Percentiles rank a stretch among this genome's conserved stretches.
These are phyloP conservation scores for Hemibagrus wyckioides DNA, from an alignment of 2,113 vertebrate genomes.

Conservation along the genomic window DNA sequence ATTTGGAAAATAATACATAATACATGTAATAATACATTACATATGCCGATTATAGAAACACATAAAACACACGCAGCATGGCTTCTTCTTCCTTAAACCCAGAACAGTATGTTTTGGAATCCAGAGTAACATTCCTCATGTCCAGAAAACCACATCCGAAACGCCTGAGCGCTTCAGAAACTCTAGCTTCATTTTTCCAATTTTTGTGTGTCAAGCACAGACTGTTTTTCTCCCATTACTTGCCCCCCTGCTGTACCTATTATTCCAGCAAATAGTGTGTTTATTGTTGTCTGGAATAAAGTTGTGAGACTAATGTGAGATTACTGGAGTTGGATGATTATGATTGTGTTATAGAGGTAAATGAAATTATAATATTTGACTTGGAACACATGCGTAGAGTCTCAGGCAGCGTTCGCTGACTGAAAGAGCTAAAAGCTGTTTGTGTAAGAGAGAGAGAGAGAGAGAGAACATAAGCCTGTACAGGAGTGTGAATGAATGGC, in stretches of 20 bases:
- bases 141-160: neutral
- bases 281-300: conserved; percentile 5
- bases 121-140: neutral
- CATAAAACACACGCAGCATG: neutral
- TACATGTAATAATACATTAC: too few species aligned
- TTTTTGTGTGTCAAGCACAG: conserved; percentile 1
- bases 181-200: neutral
- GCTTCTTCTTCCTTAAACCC: conserved; percentile 11
- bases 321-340: neutral
- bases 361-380: neutral
- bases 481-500: conserved; percentile 35
- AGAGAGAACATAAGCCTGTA: neutral
- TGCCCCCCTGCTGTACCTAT: neutral
- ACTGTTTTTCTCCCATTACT: neutral
- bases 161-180: neutral
- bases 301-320: neutral
- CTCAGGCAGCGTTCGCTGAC: neutral
- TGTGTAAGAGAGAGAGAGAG: too few species aligned
- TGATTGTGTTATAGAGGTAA: neutral
- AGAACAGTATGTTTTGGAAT: conserved; percentile 16
- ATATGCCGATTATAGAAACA: neutral
- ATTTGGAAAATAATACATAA: too few species aligned
- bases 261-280: conserved; percentile 9
- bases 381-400: neutral
- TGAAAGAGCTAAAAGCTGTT: neutral